Evolutionary conservation across 2,797 vertebrate species (phyloP).

Genomic region (Carapus acus): DNA sequence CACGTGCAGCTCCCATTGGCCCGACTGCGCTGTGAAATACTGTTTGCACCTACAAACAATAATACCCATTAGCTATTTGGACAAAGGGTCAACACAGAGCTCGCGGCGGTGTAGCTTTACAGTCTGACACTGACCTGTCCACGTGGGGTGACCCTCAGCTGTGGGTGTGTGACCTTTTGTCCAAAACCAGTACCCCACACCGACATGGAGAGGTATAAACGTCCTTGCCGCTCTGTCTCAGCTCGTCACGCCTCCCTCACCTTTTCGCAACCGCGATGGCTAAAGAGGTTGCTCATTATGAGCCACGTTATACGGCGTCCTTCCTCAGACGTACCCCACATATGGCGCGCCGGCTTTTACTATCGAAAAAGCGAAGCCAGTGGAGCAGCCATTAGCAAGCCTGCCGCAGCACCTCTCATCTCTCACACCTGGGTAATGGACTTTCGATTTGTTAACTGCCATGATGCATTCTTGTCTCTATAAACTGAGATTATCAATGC

Average conservation of each 20-base stretch:
- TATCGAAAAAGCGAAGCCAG: constrained; percentile 26
- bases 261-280: background rate
- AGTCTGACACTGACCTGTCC: no score
- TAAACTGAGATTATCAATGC: no score
- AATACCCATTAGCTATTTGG: no score
- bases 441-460: constrained; percentile 30
- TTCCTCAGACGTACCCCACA: no score
- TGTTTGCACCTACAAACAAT: constrained; percentile 30
- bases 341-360: no score
- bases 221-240: no score
- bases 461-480: no score
- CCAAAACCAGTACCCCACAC: background rate
- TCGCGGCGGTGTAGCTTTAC: no score
- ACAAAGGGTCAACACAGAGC: no score
- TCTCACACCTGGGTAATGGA: constrained; percentile 22
- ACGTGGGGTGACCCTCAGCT: constrained; percentile 4
- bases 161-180: no score
- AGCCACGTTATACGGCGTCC: no score
- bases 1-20: constrained; percentile 22
- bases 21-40: constrained; percentile 15
- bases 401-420: constrained; percentile 22
- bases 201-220: background rate
- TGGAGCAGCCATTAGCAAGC: constrained; percentile 37
- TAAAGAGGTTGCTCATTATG: constrained; percentile 38
- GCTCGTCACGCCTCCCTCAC: background rate